Conservation (phyloP, 2,797 vertebrate genomes). For the Lepidocolaptes lacrymiger region DNA sequence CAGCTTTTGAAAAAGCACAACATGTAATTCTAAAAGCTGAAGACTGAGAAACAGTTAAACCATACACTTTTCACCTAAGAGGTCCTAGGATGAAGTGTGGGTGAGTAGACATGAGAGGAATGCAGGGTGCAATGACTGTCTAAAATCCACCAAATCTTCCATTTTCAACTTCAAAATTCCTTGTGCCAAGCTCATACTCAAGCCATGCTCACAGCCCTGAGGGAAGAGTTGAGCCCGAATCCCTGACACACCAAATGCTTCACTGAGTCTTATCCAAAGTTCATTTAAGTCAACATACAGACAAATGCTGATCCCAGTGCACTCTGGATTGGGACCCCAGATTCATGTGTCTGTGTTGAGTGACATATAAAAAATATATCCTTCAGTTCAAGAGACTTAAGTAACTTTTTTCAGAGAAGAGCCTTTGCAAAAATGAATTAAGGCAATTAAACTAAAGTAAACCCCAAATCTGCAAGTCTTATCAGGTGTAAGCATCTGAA, state of each 20-base stretch:
- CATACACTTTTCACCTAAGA: background rate
- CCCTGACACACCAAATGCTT: background rate
- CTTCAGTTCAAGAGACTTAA: background rate
- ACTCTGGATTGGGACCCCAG: background rate
- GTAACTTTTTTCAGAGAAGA: background rate
- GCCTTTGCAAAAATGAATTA: background rate
- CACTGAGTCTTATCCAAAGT: background rate
- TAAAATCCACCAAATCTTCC: background rate
- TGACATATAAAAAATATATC: background rate
- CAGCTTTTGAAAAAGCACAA: background rate
- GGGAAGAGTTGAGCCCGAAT: background rate
- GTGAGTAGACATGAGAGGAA: background rate
- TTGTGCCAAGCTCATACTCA: background rate
- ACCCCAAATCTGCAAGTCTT: background rate
- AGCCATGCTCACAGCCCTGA: accelerated
- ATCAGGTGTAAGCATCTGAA: background rate
- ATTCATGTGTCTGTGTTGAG: background rate
- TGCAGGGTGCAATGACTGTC: background rate
- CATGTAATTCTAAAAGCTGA: background rate
- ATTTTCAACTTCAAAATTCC: background rate
- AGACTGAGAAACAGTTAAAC: background rate
- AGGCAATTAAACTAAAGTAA: background rate
- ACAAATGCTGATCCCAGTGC: background rate
- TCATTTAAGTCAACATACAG: background rate
- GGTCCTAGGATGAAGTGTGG: background rate